phyloP scores from a whole-genome alignment of 2,888 invertebrate species.

The Agrenia bidenticulata region DNA sequence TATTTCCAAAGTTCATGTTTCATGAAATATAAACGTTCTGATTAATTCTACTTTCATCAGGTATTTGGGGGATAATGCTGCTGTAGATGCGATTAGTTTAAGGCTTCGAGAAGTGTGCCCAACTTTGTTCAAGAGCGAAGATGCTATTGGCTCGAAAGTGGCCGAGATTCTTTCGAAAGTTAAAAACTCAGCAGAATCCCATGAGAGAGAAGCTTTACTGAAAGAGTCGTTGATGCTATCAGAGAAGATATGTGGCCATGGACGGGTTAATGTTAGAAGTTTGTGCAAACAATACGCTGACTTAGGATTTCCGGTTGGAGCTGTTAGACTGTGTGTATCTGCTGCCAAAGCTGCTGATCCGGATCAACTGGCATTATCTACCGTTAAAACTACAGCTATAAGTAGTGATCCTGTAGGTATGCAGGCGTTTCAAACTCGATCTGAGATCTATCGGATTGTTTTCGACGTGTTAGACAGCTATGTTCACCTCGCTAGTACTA shows the following conservation, averaged over 20 bases:
- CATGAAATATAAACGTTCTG: background rate
- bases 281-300: conserved; percentile 52
- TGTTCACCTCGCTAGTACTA: conserved; percentile 35
- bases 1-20: background rate
- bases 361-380: conserved; percentile 44
- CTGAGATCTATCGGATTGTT: conserved; percentile 49
- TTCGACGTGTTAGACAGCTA: conserved; percentile 50
- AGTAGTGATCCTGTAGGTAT: conserved; percentile 39
- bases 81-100: conserved; percentile 85
- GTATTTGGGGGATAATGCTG: conserved; percentile 92
- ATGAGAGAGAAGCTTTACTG: conserved; percentile 46
- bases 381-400: conserved; percentile 32
- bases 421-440: conserved; percentile 46
- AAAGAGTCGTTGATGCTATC: conserved; percentile 49
- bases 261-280: conserved; percentile 46
- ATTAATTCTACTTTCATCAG: conserved; percentile 56
- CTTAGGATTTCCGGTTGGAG: conserved; percentile 50
- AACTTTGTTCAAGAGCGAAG: conserved; percentile 87
- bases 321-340: conserved; percentile 46
- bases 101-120: conserved; percentile 89
- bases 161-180: conserved; percentile 52
- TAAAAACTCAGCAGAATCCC: conserved; percentile 35
- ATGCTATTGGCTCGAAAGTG: conserved; percentile 93
- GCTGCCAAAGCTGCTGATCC: conserved; percentile 50
- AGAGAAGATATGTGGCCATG: conserved; percentile 51